Percentiles rank a stretch among this genome's conserved stretches.
These are phyloP conservation scores for Hybognathus amarus DNA, from an alignment of 2,797 vertebrate genomes.

Conservation along the genomic window DNA sequence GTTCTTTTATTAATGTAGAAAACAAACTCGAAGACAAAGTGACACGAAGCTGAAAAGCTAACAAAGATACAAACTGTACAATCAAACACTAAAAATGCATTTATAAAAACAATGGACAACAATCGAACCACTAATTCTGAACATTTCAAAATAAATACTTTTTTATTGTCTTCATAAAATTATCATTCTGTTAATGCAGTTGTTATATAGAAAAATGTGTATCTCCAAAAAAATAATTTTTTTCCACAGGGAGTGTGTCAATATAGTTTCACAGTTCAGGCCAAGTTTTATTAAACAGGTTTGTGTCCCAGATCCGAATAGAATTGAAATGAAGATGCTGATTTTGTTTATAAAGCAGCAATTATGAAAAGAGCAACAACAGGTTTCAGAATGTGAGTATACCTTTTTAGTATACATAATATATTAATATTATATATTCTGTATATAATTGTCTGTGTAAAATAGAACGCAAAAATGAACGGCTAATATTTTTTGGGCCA, in stretches of 20 bases:
- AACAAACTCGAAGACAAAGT: slow-evolving; percentile 30
- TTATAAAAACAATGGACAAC: slow-evolving; percentile 26
- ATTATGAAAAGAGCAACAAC: neutral
- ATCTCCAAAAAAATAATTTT: slow-evolving; percentile 1
- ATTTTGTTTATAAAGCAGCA: neutral
- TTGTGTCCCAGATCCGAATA: neutral
- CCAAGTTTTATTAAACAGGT: slow-evolving; percentile 1
- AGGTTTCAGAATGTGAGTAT: neutral
- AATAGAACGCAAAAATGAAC: neutral
- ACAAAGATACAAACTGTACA: slow-evolving; percentile 38
- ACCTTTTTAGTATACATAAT: neutral
- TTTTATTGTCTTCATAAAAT: neutral
- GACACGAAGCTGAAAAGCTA: slow-evolving; percentile 6
- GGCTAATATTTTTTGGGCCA: neutral
- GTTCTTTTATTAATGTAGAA: slow-evolving; percentile 36
- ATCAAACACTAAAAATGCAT: neutral
- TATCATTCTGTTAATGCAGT: slow-evolving; percentile 6
- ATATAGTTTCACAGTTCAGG: slow-evolving; percentile 8
- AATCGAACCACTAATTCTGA: neutral
- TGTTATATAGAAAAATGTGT: neutral
- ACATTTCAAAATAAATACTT: slow-evolving; percentile 14
- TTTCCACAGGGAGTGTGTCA: neutral
- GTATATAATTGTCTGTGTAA: neutral
- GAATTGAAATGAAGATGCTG: neutral
- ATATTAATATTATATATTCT: neutral